Percentiles rank a stretch among this genome's conserved stretches.
phyloP scores from a whole-genome alignment of 2,113 vertebrate species.

The Salvelinus sp. region DNA sequence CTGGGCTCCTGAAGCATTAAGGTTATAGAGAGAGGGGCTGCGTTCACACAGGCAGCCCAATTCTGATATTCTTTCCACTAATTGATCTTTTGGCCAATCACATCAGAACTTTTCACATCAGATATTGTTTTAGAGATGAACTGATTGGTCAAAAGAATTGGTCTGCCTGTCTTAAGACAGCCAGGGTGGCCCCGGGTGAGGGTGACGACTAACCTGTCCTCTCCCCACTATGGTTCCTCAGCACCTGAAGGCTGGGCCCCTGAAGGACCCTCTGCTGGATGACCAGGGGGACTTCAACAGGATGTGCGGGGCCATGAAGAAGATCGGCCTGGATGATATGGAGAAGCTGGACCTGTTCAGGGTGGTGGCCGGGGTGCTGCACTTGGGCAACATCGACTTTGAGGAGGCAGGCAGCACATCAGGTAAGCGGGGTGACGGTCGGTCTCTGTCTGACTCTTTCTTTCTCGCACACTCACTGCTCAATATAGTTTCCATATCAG shows the following conservation, averaged over 20 bases:
- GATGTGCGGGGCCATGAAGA: conserved; percentile 97
- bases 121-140: too few relatives aligned
- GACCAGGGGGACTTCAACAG: conserved; percentile 91
- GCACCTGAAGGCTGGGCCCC: conserved; percentile 87
- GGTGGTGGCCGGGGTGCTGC: conserved; percentile 94
- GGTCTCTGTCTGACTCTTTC: neutral
- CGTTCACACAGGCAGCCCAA: neutral
- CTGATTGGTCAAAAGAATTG: too few relatives aligned
- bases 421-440: conserved; percentile 69
- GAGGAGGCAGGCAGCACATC: conserved; percentile 96
- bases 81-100: too few relatives aligned
- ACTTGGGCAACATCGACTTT: conserved; percentile 97
- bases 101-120: too few relatives aligned
- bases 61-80: too few relatives aligned
- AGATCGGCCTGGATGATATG: conserved; percentile 90
- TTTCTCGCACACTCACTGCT: neutral
- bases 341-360: conserved; percentile 96
- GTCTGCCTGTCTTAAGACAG: too few relatives aligned
- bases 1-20: too few relatives aligned
- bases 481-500: neutral
- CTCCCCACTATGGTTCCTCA: conserved; percentile 59
- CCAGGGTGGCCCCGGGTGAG: neutral
- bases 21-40: neutral
- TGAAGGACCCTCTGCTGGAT: conserved; percentile 95
- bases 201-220: neutral